Evolutionary conservation across 2,113 vertebrate species (phyloP).

Genomic region (Platysternon megacephalum): DNA sequence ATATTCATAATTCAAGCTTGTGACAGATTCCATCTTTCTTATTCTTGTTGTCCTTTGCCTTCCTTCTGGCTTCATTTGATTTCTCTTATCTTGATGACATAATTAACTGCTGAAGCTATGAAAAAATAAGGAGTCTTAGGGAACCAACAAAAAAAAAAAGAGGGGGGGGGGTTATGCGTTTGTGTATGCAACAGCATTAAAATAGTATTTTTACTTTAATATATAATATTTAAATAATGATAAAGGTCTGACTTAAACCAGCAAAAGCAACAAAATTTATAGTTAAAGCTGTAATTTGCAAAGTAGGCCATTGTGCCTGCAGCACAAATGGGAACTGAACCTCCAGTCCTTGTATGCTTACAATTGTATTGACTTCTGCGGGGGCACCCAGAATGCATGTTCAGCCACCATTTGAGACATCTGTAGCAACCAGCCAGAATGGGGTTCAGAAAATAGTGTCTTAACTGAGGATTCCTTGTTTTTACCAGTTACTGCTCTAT

Average conservation of each 20-base stretch:
- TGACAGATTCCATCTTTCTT: constrained; percentile 99
- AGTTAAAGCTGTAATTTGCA: not conserved
- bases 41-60: constrained; percentile 98
- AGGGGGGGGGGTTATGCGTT: constrained; percentile 71
- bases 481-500: not conserved
- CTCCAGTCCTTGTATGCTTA: not conserved
- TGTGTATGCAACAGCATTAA: constrained; percentile 72
- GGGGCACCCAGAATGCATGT: not conserved
- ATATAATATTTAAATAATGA: not conserved
- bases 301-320: not conserved
- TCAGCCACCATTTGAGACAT: rapidly evolving
- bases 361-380: not conserved
- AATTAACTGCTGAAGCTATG: constrained; percentile 92
- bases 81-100: constrained; percentile 96
- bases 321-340: rapidly evolving
- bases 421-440: rapidly evolving
- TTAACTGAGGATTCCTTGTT: not conserved
- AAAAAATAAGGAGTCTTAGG: constrained; percentile 84
- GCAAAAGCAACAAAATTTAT: not conserved
- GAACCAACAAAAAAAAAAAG: constrained; percentile 72
- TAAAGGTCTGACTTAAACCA: constrained; percentile 8
- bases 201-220: not conserved
- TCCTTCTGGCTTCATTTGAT: constrained; percentile 91
- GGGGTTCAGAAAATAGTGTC: not conserved
- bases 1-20: constrained; percentile 99